Conservation (phyloP, 2,797 vertebrate genomes). For the Ptychobarbus kaznakovi region DNA sequence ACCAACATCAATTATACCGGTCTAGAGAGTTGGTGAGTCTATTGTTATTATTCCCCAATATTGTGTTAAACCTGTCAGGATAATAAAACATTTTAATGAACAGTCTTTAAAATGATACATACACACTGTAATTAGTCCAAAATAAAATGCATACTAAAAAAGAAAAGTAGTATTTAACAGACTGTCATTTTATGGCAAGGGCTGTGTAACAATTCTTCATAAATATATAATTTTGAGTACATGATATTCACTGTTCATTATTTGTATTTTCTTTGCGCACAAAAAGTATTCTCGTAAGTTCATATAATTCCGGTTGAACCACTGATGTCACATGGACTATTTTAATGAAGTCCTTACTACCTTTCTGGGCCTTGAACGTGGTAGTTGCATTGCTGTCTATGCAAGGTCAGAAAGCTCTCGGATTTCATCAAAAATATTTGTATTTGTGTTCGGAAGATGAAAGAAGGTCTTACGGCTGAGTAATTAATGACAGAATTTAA, state of each 20-base stretch:
- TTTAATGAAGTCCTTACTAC: neutral
- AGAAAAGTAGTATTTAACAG: neutral
- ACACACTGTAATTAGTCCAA: neutral
- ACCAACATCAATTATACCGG: neutral
- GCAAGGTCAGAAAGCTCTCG: no score
- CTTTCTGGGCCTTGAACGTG: neutral
- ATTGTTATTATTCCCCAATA: neutral
- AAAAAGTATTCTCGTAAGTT: no score
- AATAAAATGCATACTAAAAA: neutral
- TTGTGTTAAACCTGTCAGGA: neutral
- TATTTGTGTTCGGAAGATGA: no score
- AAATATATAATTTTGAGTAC: neutral
- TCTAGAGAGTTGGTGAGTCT: neutral
- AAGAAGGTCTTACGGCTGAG: no score
- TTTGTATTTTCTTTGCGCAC: no score
- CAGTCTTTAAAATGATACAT: neutral
- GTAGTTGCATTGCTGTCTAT: neutral
- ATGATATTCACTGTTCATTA: neutral
- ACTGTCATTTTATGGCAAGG: neutral
- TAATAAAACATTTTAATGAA: neutral
- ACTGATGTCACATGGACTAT: neutral
- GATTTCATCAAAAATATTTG: no score
- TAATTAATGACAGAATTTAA: no score
- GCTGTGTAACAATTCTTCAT: neutral
- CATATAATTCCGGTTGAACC: neutral